A percentile compares a stretch with the other conserved stretches of the same genome.
phyloP scores from a whole-genome alignment of 2,888 invertebrate species.

The Marronus borbonicus region DNA sequence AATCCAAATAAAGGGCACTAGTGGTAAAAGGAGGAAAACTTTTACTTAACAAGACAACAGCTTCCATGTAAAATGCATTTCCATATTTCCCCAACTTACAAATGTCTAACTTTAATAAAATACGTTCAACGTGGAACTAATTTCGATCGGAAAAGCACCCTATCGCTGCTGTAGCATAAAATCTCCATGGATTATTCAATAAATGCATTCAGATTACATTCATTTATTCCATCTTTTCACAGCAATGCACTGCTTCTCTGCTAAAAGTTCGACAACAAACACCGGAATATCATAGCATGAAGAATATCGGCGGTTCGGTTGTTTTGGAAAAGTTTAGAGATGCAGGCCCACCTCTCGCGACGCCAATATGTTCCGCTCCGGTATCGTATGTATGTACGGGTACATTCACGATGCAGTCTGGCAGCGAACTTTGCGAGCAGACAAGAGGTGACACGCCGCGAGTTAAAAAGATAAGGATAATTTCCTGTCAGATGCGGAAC shows the following conservation, averaged over 20 bases:
- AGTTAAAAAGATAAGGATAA: background rate
- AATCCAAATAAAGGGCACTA: too few relatives aligned
- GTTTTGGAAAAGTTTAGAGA: background rate
- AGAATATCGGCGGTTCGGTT: background rate
- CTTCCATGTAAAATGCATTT: too few relatives aligned
- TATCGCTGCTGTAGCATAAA: background rate
- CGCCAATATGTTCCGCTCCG: background rate
- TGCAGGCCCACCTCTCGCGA: background rate
- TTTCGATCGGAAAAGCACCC: background rate
- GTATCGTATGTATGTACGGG: background rate
- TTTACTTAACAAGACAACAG: too few relatives aligned
- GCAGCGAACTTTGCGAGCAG: background rate
- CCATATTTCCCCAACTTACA: too few relatives aligned
- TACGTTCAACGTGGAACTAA: background rate
- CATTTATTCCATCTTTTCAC: background rate
- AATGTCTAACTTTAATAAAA: too few relatives aligned
- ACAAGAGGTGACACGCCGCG: background rate
- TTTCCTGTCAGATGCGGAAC: background rate
- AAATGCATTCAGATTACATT: slow-evolving; percentile 4
- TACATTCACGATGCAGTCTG: background rate
- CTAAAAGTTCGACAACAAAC: slow-evolving; percentile 1
- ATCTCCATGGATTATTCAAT: background rate
- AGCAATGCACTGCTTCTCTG: background rate
- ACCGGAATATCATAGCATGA: slow-evolving; percentile 2
- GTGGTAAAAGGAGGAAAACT: too few relatives aligned